These are phyloP conservation scores for Rugalucina vietnamica DNA, from an alignment of 2,888 invertebrate species.

Conservation along the genomic window DNA sequence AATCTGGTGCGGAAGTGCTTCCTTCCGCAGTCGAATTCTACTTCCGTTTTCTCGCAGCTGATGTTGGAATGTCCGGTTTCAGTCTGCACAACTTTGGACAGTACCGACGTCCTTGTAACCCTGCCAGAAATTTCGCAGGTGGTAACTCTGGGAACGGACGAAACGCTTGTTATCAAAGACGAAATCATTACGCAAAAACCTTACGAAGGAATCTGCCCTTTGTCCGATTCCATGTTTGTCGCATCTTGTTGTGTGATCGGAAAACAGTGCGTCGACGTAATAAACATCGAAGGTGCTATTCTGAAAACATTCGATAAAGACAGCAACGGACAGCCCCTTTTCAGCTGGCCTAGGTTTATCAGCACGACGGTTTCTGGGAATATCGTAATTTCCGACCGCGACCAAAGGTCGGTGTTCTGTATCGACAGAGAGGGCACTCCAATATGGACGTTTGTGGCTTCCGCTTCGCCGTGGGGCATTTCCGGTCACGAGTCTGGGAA, in stretches of 20 bases:
- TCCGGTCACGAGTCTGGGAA: constrained; percentile 57
- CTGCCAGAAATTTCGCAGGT: constrained; percentile 65
- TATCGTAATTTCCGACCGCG: constrained; percentile 66
- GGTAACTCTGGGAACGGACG: constrained; percentile 50
- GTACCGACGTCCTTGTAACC: constrained; percentile 60
- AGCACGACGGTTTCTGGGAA: constrained; percentile 52
- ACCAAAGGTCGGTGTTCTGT: constrained; percentile 61
- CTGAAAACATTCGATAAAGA: constrained; percentile 59
- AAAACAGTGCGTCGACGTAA: constrained; percentile 63
- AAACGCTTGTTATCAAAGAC: constrained; percentile 49
- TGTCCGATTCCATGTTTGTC: constrained; percentile 56
- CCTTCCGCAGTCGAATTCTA: constrained; percentile 23
- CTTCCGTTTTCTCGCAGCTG: constrained; percentile 33
- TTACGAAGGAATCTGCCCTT: constrained; percentile 65
- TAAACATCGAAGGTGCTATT: constrained; percentile 55
- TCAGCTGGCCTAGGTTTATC: constrained; percentile 67
- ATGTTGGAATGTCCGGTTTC: constrained; percentile 62
- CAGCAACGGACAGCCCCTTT: constrained; percentile 46
- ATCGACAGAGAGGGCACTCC: constrained; percentile 54
- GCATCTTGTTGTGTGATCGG: constrained; percentile 65
- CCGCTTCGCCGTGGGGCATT: constrained; percentile 68
- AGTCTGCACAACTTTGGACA: constrained; percentile 44
- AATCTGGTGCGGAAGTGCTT: constrained; percentile 55
- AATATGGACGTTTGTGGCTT: constrained; percentile 60
- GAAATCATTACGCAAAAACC: constrained; percentile 60